A percentile compares a stretch with the other conserved stretches of the same genome.
Evolutionary conservation across 2,888 invertebrate species (phyloP).

Genomic region (Notocelia uddmanniana): DNA sequence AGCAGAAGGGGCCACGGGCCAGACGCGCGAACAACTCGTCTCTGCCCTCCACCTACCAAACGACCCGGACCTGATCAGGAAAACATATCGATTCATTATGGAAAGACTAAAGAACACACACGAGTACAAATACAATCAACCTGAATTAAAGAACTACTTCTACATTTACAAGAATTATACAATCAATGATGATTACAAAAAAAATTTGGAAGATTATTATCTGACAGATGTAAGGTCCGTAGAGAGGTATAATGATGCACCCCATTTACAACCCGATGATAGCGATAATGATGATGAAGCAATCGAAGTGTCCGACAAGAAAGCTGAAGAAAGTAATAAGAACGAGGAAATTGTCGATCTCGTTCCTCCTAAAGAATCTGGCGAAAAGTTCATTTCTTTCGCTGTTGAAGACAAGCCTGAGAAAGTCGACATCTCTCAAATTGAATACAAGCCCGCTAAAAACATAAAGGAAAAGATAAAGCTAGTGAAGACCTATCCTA

Average conservation of each 20-base stretch:
- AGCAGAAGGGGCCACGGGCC: slow-evolving; percentile 87
- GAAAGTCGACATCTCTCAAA: slow-evolving; percentile 69
- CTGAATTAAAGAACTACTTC: slow-evolving; percentile 88
- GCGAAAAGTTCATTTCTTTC: slow-evolving; percentile 84
- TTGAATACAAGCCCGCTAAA: slow-evolving; percentile 77
- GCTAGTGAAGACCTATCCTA: slow-evolving; percentile 80
- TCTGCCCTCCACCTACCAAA: slow-evolving; percentile 85
- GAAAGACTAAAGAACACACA: slow-evolving; percentile 80
- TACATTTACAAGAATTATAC: slow-evolving; percentile 89
- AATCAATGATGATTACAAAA: slow-evolving; percentile 86
- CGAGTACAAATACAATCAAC: slow-evolving; percentile 81
- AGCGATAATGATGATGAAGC: slow-evolving; percentile 65
- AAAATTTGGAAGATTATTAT: slow-evolving; percentile 85
- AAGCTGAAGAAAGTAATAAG: slow-evolving; percentile 62
- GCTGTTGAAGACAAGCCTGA: slow-evolving; percentile 81
- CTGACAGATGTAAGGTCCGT: slow-evolving; percentile 87
- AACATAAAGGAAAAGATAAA: slow-evolving; percentile 85
- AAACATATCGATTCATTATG: slow-evolving; percentile 80
- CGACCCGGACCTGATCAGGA: slow-evolving; percentile 76
- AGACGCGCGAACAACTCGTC: slow-evolving; percentile 85
- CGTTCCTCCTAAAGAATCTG: slow-evolving; percentile 74
- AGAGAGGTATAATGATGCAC: slow-evolving; percentile 72
- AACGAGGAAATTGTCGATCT: slow-evolving; percentile 68
- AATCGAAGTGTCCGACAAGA: slow-evolving; percentile 68
- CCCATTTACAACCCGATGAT: slow-evolving; percentile 62